Conservation (phyloP, 1,140 invertebrate genomes). For the Charaxes varanes region DNA sequence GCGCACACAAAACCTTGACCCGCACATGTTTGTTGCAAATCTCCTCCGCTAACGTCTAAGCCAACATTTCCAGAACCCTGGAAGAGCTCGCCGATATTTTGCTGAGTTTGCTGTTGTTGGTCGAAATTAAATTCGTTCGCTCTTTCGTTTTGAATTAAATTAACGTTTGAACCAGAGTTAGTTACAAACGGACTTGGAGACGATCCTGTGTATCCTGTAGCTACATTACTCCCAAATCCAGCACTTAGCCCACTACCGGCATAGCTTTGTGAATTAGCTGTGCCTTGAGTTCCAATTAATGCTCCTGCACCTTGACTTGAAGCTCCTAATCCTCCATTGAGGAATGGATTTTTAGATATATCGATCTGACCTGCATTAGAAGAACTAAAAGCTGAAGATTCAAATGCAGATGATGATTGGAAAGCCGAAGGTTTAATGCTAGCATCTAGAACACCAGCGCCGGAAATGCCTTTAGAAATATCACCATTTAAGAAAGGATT, state of each 20-base stretch:
- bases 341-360: constrained; percentile 37
- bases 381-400: constrained; percentile 32
- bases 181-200: constrained; percentile 43
- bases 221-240: constrained; percentile 27
- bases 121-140: constrained; percentile 40
- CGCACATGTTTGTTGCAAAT: constrained; percentile 66
- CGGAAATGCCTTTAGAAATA: constrained; percentile 34
- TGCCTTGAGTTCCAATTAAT: constrained; percentile 3
- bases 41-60: constrained; percentile 30
- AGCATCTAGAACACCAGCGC: constrained; percentile 10
- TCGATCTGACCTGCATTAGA: constrained; percentile 34
- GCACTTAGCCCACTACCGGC: constrained; percentile 6
- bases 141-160: constrained; percentile 53
- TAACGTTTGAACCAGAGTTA: constrained; percentile 39
- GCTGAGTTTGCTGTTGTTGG: constrained; percentile 43
- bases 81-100: constrained; percentile 47
- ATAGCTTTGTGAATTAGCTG: constrained; percentile 21
- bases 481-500: constrained; percentile 65
- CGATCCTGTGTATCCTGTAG: constrained; percentile 39
- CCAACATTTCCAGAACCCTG: constrained; percentile 38
- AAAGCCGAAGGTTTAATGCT: constrained; percentile 21
- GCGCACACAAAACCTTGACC: constrained; percentile 76
- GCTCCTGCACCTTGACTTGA: constrained; percentile 17
- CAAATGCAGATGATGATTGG: constrained; percentile 34
- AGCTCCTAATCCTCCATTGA: constrained; percentile 28